phyloP scores from a whole-genome alignment of 1,140 invertebrate species.

The Teleopsis dalmanni region DNA sequence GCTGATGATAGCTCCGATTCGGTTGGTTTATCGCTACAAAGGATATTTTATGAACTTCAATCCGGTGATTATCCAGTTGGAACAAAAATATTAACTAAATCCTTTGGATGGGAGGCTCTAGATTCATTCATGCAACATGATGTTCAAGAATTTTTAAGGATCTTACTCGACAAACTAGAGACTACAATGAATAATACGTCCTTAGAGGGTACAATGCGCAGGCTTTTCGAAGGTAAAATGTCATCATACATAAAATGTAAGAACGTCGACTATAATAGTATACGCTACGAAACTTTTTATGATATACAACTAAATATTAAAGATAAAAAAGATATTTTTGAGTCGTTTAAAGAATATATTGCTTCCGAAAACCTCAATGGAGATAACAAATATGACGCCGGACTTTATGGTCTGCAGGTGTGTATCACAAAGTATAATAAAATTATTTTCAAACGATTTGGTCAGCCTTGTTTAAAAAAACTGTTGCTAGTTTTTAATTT shows the following conservation, averaged over 20 bases:
- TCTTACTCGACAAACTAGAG: conserved; percentile 92
- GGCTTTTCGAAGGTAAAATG: conserved; percentile 98
- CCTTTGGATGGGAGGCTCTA: conserved; percentile 99
- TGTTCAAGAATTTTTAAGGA: conserved; percentile 85
- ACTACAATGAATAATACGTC: conserved; percentile 96
- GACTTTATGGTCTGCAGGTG: conserved; percentile 68
- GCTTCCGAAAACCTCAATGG: conserved; percentile 93
- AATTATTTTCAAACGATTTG: too few species aligned
- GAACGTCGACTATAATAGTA: conserved; percentile 94
- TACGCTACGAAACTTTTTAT: conserved; percentile 94
- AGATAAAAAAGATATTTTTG: conserved; percentile 93
- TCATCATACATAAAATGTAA: conserved; percentile 97
- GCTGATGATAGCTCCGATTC: conserved; percentile 94
- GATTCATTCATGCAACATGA: conserved; percentile 99
- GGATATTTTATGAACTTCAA: conserved; percentile 98
- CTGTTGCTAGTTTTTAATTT: too few species aligned
- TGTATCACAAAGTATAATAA: conserved; percentile 2
- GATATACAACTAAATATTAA: conserved; percentile 99
- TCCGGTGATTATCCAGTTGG: conserved; percentile 97
- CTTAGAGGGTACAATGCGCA: conserved; percentile 95
- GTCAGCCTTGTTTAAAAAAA: too few species aligned
- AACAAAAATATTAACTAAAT: conserved; percentile 98
- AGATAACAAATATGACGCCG: conserved; percentile 96
- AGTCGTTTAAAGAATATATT: conserved; percentile 97
- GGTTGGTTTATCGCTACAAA: conserved; percentile 85